Evolutionary conservation across 2,797 vertebrate genomes (phyloP).

Genomic region (Myoxocephalus aenaeus): DNA sequence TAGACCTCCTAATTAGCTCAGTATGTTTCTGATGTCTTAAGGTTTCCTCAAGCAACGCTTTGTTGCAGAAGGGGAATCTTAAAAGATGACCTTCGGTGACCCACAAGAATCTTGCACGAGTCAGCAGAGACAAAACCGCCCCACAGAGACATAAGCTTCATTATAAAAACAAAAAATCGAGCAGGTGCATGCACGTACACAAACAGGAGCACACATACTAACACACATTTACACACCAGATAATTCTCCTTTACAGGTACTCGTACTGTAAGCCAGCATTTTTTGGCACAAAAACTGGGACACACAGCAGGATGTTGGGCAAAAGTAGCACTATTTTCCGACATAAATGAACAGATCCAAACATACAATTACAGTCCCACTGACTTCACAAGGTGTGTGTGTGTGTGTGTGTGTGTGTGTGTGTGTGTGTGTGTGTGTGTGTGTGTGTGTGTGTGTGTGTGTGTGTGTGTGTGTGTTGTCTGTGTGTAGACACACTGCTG

Average conservation of each 20-base stretch:
- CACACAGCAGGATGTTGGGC: background rate
- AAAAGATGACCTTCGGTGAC: constrained; percentile 51
- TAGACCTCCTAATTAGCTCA: constrained; percentile 44
- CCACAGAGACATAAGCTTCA: constrained; percentile 8
- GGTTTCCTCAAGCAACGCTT: constrained; percentile 48
- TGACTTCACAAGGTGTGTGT: constrained; percentile 23
- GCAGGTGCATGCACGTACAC: constrained; percentile 1
- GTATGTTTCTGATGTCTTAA: constrained; percentile 26
- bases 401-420: background rate
- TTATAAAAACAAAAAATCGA: background rate
- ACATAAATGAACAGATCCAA: constrained; percentile 23
- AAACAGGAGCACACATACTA: constrained; percentile 18
- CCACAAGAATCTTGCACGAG: constrained; percentile 29
- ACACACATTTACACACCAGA: constrained; percentile 14
- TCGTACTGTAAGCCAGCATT: constrained; percentile 4
- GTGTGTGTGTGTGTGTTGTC: constrained; percentile 10
- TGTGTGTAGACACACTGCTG: constrained; percentile 28
- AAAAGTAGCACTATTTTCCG: constrained; percentile 2
- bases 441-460: constrained; percentile 25
- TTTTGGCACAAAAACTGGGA: constrained; percentile 3
- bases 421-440: constrained; percentile 24
- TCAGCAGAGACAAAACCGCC: constrained; percentile 36
- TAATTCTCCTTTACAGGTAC: constrained; percentile 1
- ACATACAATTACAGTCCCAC: constrained; percentile 33
- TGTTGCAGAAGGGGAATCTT: constrained; percentile 11